Evolutionary conservation across 2,113 vertebrate species (phyloP).

Genomic region (Chiloscyllium plagiosum): DNA sequence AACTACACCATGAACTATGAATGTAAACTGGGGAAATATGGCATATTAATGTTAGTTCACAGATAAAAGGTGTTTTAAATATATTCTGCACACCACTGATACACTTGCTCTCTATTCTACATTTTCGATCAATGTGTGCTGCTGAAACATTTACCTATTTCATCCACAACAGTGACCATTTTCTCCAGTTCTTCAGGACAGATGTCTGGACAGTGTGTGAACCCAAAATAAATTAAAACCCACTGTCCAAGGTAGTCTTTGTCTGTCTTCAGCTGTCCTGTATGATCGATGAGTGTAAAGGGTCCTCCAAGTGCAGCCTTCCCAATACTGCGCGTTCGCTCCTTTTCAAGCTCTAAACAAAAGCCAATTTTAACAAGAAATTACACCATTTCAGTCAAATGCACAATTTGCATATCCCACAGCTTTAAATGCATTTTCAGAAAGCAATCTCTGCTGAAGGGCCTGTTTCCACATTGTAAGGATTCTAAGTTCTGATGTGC

Average conservation of each 20-base stretch:
- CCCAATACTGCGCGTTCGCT: conserved; percentile 72
- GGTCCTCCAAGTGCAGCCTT: conserved; percentile 81
- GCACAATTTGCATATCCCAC: background rate
- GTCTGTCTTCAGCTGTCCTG: conserved; percentile 64
- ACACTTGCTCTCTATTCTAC: background rate
- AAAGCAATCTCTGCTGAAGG: background rate
- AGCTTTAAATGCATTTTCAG: background rate
- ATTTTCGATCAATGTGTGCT: background rate
- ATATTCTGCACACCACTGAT: background rate
- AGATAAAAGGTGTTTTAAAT: background rate
- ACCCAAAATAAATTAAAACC: conserved; percentile 93
- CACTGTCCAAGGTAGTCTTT: conserved; percentile 83
- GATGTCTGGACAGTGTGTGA: conserved; percentile 95
- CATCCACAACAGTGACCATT: conserved; percentile 85
- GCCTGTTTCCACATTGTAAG: no score
- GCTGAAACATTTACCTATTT: conserved; percentile 66
- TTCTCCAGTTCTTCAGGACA: conserved; percentile 96
- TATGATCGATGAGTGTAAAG: conserved; percentile 77
- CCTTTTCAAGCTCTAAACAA: conserved; percentile 69
- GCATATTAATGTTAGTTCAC: background rate
- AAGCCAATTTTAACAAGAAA: background rate
- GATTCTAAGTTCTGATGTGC: no score
- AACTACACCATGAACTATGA: background rate
- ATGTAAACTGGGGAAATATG: background rate
- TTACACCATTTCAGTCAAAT: background rate